Base-by-base conservation (phyloP, 2,797 vertebrate species). In the Clarias pachynema region DNA sequence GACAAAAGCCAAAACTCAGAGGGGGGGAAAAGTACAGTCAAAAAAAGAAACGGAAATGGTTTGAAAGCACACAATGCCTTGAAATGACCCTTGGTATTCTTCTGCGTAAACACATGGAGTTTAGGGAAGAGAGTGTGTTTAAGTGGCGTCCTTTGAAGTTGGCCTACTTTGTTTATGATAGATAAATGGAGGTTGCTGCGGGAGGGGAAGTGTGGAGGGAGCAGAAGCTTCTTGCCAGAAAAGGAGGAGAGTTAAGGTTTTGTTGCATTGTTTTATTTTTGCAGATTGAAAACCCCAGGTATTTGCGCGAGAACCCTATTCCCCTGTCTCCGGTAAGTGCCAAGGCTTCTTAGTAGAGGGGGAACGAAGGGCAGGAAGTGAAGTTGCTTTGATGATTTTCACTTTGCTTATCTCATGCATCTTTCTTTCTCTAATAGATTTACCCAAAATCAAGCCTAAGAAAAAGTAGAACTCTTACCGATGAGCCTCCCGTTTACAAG, bases 241-340 rank as follows among this genome's bases (percentile, higher is more conserved):
- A 59, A 75, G 9, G 5, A 82, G 40, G 62, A 84, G 86, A 81
- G 4, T 65, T 86, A 87, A 83, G 89, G 59, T 20, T 53, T 49
- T 89, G 80, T 83, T 88, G 87, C 87, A 62, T 85, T 88, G 85
- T 88, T 85, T 81, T 89, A 87, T 90, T 91, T 92, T 93, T 95
- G 87, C 94, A 99, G 97, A 94, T 98, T 89, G 97, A 98, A 94
- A 98, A 97, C 89, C 97, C 97, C 88, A 96, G 97, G 91, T 99
- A 99, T 84, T 93, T 98, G 92, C 94, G 96, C 88, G 96, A 97
- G 91, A 97, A 96, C 69, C 95, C 95, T 0, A 20, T 96, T 65
- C 94, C 96, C 14, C 77, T 96, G 80, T 96, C 97, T 87, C 92
- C 97, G 94, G 97, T 99, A 95, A 90, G 97, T 96, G 82, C 85